Conservation (phyloP, 2,797 vertebrate genomes). For the Columba guinea region DNA sequence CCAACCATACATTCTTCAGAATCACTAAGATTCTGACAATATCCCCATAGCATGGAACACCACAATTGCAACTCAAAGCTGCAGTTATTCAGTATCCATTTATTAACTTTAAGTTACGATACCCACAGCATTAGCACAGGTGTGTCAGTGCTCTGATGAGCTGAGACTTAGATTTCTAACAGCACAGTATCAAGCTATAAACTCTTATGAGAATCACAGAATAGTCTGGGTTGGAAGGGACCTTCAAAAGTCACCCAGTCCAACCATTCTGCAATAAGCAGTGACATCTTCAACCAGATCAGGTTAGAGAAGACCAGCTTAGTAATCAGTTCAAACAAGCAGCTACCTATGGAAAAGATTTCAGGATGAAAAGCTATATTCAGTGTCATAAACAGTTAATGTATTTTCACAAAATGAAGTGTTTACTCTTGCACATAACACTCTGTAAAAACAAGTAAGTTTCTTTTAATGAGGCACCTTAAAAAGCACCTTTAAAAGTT, state of each 20-base stretch:
- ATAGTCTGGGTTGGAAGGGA: too few species aligned
- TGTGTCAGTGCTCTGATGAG: not conserved
- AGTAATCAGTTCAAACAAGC: not conserved
- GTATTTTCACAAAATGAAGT: not conserved
- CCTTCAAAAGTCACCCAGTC: too few species aligned
- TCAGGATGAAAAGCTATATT: not conserved
- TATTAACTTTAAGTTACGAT: not conserved
- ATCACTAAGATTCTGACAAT: not conserved
- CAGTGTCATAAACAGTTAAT: not conserved
- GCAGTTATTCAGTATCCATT: not conserved
- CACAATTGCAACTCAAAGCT: not conserved
- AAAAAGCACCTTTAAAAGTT: not conserved
- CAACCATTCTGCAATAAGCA: too few species aligned
- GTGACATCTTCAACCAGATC: too few species aligned
- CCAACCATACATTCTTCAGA: not conserved
- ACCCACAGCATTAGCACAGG: not conserved
- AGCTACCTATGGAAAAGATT: not conserved
- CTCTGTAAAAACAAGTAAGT: not conserved
- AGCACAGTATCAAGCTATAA: not conserved
- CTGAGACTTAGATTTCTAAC: not conserved
- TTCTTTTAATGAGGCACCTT: not conserved
- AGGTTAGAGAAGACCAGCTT: not conserved
- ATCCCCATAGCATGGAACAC: not conserved
- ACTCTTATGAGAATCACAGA: not conserved
- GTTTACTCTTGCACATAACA: not conserved